Evolutionary conservation across 2,888 invertebrate species (phyloP), one percentile per base, ranked within the genome.

Genomic region (Dinocampus coccinellae): DNA sequence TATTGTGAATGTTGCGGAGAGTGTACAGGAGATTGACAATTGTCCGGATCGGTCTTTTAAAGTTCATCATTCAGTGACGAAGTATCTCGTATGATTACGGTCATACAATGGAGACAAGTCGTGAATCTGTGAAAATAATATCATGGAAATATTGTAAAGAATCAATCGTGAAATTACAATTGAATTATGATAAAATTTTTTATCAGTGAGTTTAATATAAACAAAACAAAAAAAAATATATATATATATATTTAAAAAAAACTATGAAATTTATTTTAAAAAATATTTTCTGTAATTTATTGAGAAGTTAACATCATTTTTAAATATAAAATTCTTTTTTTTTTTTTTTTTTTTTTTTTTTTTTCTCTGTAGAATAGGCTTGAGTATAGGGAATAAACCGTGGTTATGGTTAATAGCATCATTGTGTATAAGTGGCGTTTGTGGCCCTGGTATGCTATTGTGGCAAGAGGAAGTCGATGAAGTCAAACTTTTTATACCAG

Each of bases 401-500:
- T 84, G 83, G 85, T 67, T 81, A n/a, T 85, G 84, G 85, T 60
- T 85, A 53, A 62, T 81, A 58, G 75, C 77, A 29, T 81, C 84
- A 9, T 57, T 84, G 20, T 79, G 79, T 63, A 71, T 85, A 69
- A 84, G 79, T 69, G 79, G 82, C 33, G 76, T 79, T 33, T 84
- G 81, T 60, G 84, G 84, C 7, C 78, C 83, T 20, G 88, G 88
- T 10, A 71, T 88, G 64, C 42, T 84, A 42, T 73, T 83, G 47
- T 88, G 88, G 88, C 78, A 73, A 29, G 86, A 88, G 70, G 87
- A 87, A 69, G 65, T 83, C 60, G 84, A 87, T 76, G 82, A 86
- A 16, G 78, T 87, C 3, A 81, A 86, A 61, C 81, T 88, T 9
- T 88, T 85, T 79, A 81, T 87, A 67, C 85, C 88, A 3, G 63